Conservation (phyloP, 2,113 vertebrate genomes). For the Solenodon paradoxus region DNA sequence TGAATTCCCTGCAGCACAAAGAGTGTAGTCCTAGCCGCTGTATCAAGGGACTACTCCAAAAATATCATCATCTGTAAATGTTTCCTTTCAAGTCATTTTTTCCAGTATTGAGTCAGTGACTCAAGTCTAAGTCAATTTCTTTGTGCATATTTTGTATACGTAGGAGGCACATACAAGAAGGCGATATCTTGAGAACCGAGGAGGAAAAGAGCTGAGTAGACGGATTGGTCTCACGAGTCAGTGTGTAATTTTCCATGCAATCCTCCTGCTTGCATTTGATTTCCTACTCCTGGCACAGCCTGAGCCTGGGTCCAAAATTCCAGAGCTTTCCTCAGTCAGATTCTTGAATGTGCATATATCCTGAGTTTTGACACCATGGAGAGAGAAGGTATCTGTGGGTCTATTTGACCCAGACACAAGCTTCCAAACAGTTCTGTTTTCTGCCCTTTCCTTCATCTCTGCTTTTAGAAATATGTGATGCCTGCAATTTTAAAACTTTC, state of each 20-base stretch:
- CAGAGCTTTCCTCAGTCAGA: background rate
- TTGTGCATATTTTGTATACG: background rate
- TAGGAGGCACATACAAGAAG: background rate
- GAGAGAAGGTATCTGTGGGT: rapidly evolving
- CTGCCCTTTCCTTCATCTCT: background rate
- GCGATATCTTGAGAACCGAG: background rate
- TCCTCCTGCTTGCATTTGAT: background rate
- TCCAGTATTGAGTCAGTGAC: background rate
- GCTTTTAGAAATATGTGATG: background rate
- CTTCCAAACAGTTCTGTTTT: background rate
- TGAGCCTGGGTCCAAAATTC: background rate
- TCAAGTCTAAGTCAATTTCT: background rate
- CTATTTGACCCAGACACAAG: background rate
- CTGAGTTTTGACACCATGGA: background rate
- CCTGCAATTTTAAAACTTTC: background rate
- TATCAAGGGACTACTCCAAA: background rate
- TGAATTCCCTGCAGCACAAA: background rate
- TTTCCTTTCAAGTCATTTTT: background rate
- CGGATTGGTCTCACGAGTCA: background rate
- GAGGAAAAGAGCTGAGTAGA: background rate
- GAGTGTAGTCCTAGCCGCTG: background rate
- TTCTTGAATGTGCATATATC: background rate
- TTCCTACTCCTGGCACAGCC: background rate
- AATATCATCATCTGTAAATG: background rate
- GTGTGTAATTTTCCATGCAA: background rate